phyloP scores from a whole-genome alignment of 1,140 invertebrate genomes.

The Notospermus geniculatus region DNA sequence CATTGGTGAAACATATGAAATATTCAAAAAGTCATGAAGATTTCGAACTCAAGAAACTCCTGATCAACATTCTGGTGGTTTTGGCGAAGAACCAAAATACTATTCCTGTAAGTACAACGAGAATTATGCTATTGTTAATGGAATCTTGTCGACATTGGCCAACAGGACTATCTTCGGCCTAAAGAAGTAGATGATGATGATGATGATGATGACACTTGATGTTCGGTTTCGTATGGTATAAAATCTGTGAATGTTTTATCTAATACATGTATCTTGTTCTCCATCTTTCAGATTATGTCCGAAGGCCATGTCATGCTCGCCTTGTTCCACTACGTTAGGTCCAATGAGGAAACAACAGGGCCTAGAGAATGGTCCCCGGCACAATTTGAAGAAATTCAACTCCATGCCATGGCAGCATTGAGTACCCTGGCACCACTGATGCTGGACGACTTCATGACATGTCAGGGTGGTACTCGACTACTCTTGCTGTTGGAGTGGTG shows the following conservation, averaged over 20 bases:
- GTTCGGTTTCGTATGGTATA: too few species aligned
- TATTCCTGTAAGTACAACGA: constrained; percentile 42
- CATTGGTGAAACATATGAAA: constrained; percentile 53
- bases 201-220: too few species aligned
- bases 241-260: background rate
- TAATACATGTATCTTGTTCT: background rate
- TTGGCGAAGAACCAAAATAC: constrained; percentile 44
- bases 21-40: constrained; percentile 53
- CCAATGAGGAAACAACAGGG: constrained; percentile 40
- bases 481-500: constrained; percentile 56
- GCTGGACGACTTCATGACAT: constrained; percentile 54
- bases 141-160: too few species aligned
- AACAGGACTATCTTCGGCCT: too few species aligned
- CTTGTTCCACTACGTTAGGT: constrained; percentile 51
- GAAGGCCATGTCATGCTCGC: constrained; percentile 53
- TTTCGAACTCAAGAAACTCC: constrained; percentile 56
- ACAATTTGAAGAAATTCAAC: constrained; percentile 56
- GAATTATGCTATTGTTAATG: too few species aligned
- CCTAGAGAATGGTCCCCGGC: constrained; percentile 49
- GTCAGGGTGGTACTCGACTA: constrained; percentile 51
- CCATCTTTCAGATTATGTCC: constrained; percentile 44
- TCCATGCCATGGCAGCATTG: constrained; percentile 49
- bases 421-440: constrained; percentile 50
- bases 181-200: too few species aligned
- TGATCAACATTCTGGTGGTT: constrained; percentile 51